Evolutionary conservation across 2,113 vertebrate genomes (phyloP).

Genomic region (Melanerpes formicivorus): DNA sequence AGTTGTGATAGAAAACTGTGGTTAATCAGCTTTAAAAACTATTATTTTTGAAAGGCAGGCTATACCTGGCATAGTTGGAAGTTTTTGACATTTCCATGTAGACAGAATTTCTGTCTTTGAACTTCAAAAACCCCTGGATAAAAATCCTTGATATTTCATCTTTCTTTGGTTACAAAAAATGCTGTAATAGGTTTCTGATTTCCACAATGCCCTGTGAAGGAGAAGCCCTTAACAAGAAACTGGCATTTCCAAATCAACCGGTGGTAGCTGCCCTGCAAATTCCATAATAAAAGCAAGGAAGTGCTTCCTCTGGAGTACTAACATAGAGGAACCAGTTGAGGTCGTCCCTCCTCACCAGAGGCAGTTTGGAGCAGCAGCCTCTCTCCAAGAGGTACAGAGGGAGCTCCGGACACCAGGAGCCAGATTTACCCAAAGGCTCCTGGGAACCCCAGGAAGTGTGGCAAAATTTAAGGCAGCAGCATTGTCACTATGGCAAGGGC

Average conservation of each 20-base stretch:
- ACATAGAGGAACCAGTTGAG: background rate
- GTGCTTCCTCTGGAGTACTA: background rate
- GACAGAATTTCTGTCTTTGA: background rate
- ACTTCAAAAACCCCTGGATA: background rate
- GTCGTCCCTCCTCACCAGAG: background rate
- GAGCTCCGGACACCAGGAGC: background rate
- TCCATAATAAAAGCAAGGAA: fast-evolving
- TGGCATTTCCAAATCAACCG: background rate
- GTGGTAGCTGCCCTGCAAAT: background rate
- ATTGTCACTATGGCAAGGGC: background rate
- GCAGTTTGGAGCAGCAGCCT: background rate
- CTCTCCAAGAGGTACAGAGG: background rate
- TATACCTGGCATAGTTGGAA: background rate
- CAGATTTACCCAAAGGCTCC: background rate
- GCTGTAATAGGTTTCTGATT: background rate
- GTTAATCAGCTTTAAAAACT: background rate
- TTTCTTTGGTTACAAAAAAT: background rate
- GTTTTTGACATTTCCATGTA: background rate
- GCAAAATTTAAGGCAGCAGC: background rate
- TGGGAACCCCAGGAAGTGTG: background rate
- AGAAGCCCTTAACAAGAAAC: background rate
- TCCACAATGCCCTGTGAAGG: background rate
- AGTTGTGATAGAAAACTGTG: background rate
- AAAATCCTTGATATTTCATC: background rate
- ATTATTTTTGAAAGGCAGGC: background rate